These are phyloP conservation scores for Anniella stebbinsi DNA, from an alignment of 2,797 vertebrate genomes.

Conservation along the genomic window DNA sequence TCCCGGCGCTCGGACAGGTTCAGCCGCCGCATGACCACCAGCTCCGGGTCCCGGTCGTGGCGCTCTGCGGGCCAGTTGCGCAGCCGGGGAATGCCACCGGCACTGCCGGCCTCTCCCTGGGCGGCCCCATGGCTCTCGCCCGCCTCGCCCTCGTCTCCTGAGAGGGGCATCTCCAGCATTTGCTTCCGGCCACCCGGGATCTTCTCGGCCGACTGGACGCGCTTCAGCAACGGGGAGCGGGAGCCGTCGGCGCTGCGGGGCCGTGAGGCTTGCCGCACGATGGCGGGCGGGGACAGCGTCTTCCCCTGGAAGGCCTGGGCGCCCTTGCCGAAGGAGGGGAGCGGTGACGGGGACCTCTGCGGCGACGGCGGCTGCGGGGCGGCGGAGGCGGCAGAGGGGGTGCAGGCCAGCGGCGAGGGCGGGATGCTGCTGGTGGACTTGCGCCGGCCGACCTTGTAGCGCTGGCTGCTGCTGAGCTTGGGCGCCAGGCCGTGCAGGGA, in stretches of 20 bases:
- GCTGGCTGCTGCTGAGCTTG: conserved; percentile 89
- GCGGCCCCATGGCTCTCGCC: conserved; percentile 65
- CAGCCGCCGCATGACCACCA: conserved; percentile 94
- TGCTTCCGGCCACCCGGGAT: conserved; percentile 80
- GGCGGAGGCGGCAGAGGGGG: conserved; percentile 72
- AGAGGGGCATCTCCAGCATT: conserved; percentile 75
- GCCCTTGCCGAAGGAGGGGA: conserved; percentile 86
- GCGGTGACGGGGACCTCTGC: conserved; percentile 89
- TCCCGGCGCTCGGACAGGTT: conserved; percentile 95
- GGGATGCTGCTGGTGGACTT: conserved; percentile 99
- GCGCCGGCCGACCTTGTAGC: conserved; percentile 91
- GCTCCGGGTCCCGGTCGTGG: conserved; percentile 85
- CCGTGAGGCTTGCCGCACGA: conserved; percentile 85
- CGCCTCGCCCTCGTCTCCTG: conserved; percentile 65
- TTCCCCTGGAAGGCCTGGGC: conserved; percentile 87
- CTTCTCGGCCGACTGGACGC: conserved; percentile 94
- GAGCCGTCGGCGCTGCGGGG: conserved; percentile 85
- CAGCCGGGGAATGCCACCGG: conserved; percentile 36
- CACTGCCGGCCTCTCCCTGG: conserved; percentile 57
- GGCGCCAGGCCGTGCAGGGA: conserved; percentile 93
- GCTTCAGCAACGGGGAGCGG: conserved; percentile 89
- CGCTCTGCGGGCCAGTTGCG: conserved; percentile 74
- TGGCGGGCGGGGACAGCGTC: conserved; percentile 89
- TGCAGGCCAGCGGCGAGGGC: conserved; percentile 92
- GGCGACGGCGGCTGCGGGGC: conserved; percentile 88